Evolutionary conservation across 1,140 invertebrate species (phyloP), one percentile per base, ranked within the genome.

Genomic region (Platyura marginata): DNA sequence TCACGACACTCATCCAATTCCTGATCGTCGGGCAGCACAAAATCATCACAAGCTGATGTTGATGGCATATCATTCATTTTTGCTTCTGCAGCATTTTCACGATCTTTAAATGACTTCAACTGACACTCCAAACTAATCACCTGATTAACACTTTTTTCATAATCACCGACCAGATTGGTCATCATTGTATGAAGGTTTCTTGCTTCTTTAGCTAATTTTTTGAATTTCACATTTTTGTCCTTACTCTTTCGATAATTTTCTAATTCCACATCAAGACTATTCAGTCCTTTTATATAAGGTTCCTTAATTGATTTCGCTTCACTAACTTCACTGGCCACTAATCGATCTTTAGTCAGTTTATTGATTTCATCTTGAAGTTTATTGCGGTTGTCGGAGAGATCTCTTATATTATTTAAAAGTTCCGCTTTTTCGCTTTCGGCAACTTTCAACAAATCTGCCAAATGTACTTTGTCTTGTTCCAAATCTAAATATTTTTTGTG

Each of bases 401-500:
- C 47, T 6, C 25, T 21, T 9, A 56, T 5, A 13, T 50, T 55
- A 1, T 22, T 38, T 3, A 23, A 21, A 40, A 52, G 39, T 11
- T 48, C 44, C 1, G 29, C 34, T 41, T 49, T 51, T 46, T 55
- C 51, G 16, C 21, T 44, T 22, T 50, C 45, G 5, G 59, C 47
- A 41, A 53, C 43, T 23, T 55, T 50, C 22, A 63, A 34, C 40
- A 46, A 56, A 21, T 54, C 36, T 21, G 54, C 47, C 3, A 62
- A 33, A 38, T 56, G 48, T 25, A 57, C 55, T 40, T 68, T 67
- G 43, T 65, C 63, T 23, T 51, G 51, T 20, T 57, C 44, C 0
- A 70, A 44, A 40, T 58, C 56, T 42, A 64, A 57, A 40, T 66
- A 62, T 15, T 56, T 57, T 19, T 55, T 53, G 11, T 66, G 54